Conservation (phyloP, 30 jellyfish, hydroid and myxozoan species). For the Clytia hemisphaerica region DNA sequence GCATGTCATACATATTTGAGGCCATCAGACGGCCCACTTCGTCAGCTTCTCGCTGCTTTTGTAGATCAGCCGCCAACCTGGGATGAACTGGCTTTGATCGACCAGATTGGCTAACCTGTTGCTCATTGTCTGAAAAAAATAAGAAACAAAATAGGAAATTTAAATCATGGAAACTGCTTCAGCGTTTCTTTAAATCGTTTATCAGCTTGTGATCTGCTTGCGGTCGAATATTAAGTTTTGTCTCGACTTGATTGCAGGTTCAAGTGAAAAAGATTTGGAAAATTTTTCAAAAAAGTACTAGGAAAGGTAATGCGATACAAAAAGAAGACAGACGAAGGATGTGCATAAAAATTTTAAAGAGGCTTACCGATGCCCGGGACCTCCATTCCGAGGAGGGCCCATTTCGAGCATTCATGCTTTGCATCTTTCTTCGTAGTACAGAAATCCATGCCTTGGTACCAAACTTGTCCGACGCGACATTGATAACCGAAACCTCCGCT, state of each 20-base stretch:
- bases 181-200: too few relatives aligned
- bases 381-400: constrained; percentile 76
- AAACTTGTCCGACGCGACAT: constrained; percentile 28
- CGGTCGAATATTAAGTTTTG: too few relatives aligned
- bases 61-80: constrained; percentile 9
- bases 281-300: too few relatives aligned
- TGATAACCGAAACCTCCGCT: constrained; percentile 62
- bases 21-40: constrained; percentile 47
- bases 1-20: constrained; percentile 21
- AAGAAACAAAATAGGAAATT: not conserved
- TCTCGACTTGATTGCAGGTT: too few relatives aligned
- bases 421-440: constrained; percentile 59
- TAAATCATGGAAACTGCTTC: not conserved
- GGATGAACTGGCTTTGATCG: constrained; percentile 30
- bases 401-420: constrained; percentile 50
- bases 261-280: too few relatives aligned
- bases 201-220: too few relatives aligned
- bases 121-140: not conserved
- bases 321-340: too few relatives aligned
- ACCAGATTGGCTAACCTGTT: not conserved
- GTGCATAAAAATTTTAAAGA: too few relatives aligned
- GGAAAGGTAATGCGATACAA: too few relatives aligned
- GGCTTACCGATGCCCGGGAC: constrained; percentile 42
- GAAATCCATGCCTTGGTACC: constrained; percentile 33
- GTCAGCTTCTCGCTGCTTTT: constrained; percentile 31